Evolutionary conservation across 2,888 invertebrate species (phyloP), one percentile per base, ranked within the genome.

Genomic region (Orthosia gothica): DNA sequence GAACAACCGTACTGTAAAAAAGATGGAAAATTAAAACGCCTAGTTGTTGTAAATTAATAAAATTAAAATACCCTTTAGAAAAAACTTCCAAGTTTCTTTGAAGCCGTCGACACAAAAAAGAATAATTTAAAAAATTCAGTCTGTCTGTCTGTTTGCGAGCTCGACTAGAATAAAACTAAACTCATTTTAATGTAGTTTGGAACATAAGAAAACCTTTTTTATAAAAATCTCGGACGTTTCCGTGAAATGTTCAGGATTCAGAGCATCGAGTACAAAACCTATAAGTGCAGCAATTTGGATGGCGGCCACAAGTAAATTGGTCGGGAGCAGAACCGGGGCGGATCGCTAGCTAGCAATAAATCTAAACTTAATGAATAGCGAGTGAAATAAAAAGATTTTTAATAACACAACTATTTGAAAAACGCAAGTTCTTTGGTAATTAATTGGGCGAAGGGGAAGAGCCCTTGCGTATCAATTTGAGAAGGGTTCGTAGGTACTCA

Each of bases 321-420:
- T 68, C 69, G 57, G 58, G 47, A 76, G 68, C 32, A n/a, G 57
- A 71, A 32, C 72, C 59, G 59, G 23, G 69, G 13, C 11, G 23
- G n/a, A 68, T 57, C 61, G 45, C 82, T 71, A 75, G 76, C 69
- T 62, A 61, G 16, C 65, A 61, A 84, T 86, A 76, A 80, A 85
- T 84, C 57, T 78, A 45, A 84, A 86, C 63, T 73, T 84, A 80
- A 78, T 76, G 71, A 84, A 82, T 76, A 66, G 68, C 62, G 57
- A 64, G 50, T 55, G 63, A 74, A 76, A 57, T 67, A 73, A 79
- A 84, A 74, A 77, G 57, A 61, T 82, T 79, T 79, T 76, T 77
- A 80, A 79, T 84, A 82, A 84, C 76, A 82, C 65, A 79, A 80
- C 61, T 86, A 76, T 82, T 78, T 73, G 66, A 82, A 76, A 67